Evolutionary conservation across 2,113 vertebrate genomes (phyloP), one percentile per base, ranked within the genome.

Genomic region (Semicossyphus pulcher): DNA sequence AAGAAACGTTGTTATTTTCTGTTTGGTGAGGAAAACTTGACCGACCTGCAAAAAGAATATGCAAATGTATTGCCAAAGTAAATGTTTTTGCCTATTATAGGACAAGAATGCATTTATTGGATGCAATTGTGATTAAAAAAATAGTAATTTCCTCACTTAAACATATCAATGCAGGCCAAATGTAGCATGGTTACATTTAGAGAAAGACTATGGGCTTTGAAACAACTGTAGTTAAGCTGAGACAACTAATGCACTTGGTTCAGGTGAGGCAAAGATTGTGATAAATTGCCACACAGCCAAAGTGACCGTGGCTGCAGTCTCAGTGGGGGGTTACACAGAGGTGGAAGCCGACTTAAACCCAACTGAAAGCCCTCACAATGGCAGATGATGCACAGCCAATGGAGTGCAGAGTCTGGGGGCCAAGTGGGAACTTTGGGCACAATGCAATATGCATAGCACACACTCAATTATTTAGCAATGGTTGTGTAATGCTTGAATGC

Each of bases 381-480:
- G 12, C 44, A 72, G 23, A 80, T 34, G 61, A 61, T 29, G 20
- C 10, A 29, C 69, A 62, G 68, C 51, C 48, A 57, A 48, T 60
- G 64, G 37, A 71, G 53, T 56, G 68, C 53, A 66, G 48, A 58
- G 39, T 74, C 63, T 28, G 26, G 20, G 32, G 53, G 76, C 48
- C 62, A 64, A 74, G 63, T 41, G 61, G 67, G 61, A 84, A 80
- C 65, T 75, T 62, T 65, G 34, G 25, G 76, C 56, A 56, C 39
- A 48, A 87, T 85, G 65, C 53, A 86, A 83, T 79, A 91, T 87
- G 85, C 83, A 90, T 59, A 78, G 78, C 64, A 29, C 64, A 52
- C 39, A 51, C 31, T 89, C 61, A 86, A 90, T 92, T 76, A 90
- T 89, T 90, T 62, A 88, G 49, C 56, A 10, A 10, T 41, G 70